Base-by-base conservation (phyloP, 2,113 vertebrate genomes). In the Caloenas nicobarica region DNA sequence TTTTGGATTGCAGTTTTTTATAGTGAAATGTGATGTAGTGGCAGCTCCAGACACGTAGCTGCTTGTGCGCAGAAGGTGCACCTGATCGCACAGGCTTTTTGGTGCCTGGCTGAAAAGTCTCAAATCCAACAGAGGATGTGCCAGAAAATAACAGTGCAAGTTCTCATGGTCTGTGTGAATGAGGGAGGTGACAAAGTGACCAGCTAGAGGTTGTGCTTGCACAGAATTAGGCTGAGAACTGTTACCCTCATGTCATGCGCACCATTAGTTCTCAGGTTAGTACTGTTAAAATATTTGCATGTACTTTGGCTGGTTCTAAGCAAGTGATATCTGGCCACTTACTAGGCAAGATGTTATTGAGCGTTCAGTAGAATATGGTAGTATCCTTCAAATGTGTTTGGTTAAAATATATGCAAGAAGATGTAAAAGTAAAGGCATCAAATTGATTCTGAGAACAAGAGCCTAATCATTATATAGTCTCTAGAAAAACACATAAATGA, bases 91-190 rank as follows among this genome's bases (percentile, higher is more conserved):
- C 23, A 33, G 64, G 64, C 7, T 16, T 68, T 64, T 36, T 25
- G 21, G 23, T 34, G 71, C 16, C 31, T 80, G 48, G 68, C 36
- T 24, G 40, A 53, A 83, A 42, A 40, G 44, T 11, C 50, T n/a
- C 4, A 1, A 28, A 22, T 78, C 33, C 5, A 0, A 3, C 13
- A 21, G 69, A 13, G 36, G 6, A 11, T 28, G 26, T 48, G 31
- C 46, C 31, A 56, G 65, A 54, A 86, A 38, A 5, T 50, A 40
- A 50, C 16, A n/a, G 48, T 17, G 25, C 51, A 28, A 24, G 15
- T 40, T 84, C 51, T 65, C 19, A 3, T 11, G 31, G 15, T 44
- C 53, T 71, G 34, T 11, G 2, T 34, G 70, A 40, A 15, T 13
- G 57, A 68, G 53, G 21, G 42, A 40, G 90, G 34, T 22, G 33